A percentile compares a stretch with the other conserved stretches of the same genome.
Conservation (phyloP, 2,888 invertebrate species). For the Lepetodrilus schrolli region DNA sequence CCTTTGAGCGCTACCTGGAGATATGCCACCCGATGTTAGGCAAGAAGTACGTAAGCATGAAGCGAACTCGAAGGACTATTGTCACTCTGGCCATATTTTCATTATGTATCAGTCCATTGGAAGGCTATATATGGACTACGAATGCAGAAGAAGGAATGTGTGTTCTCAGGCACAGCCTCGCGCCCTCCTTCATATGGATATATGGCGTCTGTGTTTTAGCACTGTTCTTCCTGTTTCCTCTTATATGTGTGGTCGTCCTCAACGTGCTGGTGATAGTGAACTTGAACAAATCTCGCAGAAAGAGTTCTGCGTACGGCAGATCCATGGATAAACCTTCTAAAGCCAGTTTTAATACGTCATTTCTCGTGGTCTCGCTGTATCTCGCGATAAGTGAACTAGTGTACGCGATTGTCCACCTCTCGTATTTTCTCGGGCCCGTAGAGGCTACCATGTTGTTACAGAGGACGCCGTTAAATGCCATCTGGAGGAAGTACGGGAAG, state of each 20-base stretch:
- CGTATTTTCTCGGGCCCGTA: conserved; percentile 25
- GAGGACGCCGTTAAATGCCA: conserved; percentile 30
- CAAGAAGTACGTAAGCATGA: conserved; percentile 1
- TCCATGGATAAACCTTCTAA: conserved; percentile 36
- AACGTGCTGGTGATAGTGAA: conserved; percentile 31
- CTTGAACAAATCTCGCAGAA: conserved; percentile 10
- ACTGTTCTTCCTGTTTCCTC: conserved; percentile 33
- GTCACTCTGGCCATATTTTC: conserved; percentile 24
- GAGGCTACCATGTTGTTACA: not conserved
- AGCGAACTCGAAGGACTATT: conserved; percentile 32
- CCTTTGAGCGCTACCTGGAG: conserved; percentile 38
- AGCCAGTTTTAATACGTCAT: conserved; percentile 34
- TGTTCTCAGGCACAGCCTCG: conserved; percentile 22
- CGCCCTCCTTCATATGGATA: conserved; percentile 29
- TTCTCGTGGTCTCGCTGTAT: conserved; percentile 38
- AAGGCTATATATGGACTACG: conserved; percentile 38
- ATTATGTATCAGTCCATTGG: conserved; percentile 22
- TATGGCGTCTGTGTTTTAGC: conserved; percentile 36
- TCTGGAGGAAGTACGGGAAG: conserved; percentile 35
- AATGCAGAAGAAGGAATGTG: not conserved
- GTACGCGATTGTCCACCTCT: conserved; percentile 40
- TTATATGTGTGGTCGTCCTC: conserved; percentile 29
- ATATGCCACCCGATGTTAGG: conserved; percentile 36
- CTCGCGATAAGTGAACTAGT: conserved; percentile 40
- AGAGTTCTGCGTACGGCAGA: conserved; percentile 34